Percentiles rank a stretch among this genome's conserved stretches.
Evolutionary conservation across 2,797 vertebrate species (phyloP).

Genomic region (Botia almorhae): DNA sequence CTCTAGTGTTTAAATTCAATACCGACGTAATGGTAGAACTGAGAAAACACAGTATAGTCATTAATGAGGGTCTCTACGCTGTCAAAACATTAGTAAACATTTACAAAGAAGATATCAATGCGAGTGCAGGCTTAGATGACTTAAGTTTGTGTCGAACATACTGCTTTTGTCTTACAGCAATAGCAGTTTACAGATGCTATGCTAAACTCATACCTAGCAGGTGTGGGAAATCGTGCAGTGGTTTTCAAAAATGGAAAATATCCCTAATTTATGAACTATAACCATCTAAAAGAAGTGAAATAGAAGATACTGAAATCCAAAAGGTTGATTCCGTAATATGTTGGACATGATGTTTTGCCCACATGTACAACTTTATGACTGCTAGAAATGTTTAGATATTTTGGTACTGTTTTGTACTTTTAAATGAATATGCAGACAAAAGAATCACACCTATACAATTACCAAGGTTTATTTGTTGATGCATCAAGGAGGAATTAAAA

Average conservation of each 20-base stretch:
- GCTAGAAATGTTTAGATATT: too few species aligned
- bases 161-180: too few species aligned
- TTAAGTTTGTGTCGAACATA: too few species aligned
- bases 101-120: not conserved
- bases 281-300: not conserved
- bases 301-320: too few species aligned
- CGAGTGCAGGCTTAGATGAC: too few species aligned
- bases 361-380: not conserved
- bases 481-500: conserved; percentile 72
- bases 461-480: conserved; percentile 77
- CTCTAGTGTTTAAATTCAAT: conserved; percentile 15
- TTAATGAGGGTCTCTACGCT: too few species aligned
- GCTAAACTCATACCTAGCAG: not conserved
- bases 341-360: not conserved
- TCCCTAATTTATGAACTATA: not conserved
- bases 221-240: not conserved
- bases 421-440: not conserved
- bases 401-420: not conserved
- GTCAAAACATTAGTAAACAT: not conserved
- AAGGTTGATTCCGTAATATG: not conserved
- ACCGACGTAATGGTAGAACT: not conserved
- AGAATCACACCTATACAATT: conserved; percentile 28
- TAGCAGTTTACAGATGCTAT: too few species aligned
- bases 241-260: not conserved
- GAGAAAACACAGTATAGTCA: too few species aligned